phyloP scores from a whole-genome alignment of 2,888 invertebrate genomes.

The Drosophila nigricruria region DNA sequence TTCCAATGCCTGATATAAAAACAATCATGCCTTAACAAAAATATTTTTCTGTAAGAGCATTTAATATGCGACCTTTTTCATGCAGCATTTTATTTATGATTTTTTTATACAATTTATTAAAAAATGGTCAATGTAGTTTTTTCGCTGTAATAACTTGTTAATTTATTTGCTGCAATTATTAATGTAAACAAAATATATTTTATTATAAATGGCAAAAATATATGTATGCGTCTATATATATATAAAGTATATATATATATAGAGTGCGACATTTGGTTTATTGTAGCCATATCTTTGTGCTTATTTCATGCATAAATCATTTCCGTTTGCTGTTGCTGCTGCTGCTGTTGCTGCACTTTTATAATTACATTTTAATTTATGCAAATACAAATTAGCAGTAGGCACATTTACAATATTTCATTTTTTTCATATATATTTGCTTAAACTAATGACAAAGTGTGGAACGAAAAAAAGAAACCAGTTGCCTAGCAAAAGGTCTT shows the following conservation, averaged over 20 bases:
- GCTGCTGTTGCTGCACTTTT: conserved; percentile 65
- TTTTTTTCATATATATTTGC: conserved; percentile 42
- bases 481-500: conserved; percentile 15
- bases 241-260: conserved; percentile 8
- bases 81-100: neutral
- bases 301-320: conserved; percentile 79
- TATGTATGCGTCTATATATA: conserved; percentile 3
- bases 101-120: conserved; percentile 1
- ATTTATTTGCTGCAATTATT: conserved; percentile 79
- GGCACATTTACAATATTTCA: conserved; percentile 8
- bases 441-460: conserved; percentile 69
- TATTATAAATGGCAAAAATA: conserved; percentile 27
- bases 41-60: neutral
- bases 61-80: neutral
- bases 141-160: conserved; percentile 70
- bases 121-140: conserved; percentile 16
- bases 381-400: conserved; percentile 75
- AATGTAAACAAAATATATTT: conserved; percentile 74
- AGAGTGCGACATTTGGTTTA: conserved; percentile 58
- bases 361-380: conserved; percentile 81
- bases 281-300: conserved; percentile 58
- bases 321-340: conserved; percentile 38
- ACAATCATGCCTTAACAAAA: too few relatives aligned
- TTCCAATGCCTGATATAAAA: too few relatives aligned
- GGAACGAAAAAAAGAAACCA: conserved; percentile 26